A percentile compares a stretch with the other conserved stretches of the same genome.
phyloP scores from a whole-genome alignment of 37 sponge, comb jelly and placozoan genomes.

The Ephydatia muelleri region DNA sequence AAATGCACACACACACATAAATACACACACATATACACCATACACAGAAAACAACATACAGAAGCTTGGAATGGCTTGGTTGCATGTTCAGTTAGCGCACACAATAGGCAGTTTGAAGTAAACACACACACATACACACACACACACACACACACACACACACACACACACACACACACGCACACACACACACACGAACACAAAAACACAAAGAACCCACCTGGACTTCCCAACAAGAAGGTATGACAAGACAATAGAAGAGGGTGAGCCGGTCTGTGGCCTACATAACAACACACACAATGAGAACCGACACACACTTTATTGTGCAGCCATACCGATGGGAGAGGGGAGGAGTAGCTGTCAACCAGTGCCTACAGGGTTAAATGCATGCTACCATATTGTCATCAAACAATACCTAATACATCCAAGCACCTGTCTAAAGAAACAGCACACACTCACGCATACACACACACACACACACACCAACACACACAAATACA shows the following conservation, averaged over 20 bases:
- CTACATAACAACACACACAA: neutral
- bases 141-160: neutral
- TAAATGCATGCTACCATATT: neutral
- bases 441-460: neutral
- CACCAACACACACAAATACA: neutral
- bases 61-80: too few species aligned
- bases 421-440: too few species aligned
- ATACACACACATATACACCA: neutral
- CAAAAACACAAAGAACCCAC: constrained; percentile 10
- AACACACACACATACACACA: constrained; percentile 18
- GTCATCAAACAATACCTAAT: too few species aligned
- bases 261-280: constrained; percentile 9
- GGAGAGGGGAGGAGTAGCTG: neutral
- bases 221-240: constrained; percentile 74
- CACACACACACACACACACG: neutral
- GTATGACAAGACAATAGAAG: constrained; percentile 59
- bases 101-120: too few species aligned
- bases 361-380: constrained; percentile 3
- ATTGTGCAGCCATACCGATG: neutral
- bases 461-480: neutral
- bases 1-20: too few species aligned
- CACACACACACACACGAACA: neutral
- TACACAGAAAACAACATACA: too few species aligned
- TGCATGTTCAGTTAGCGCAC: too few species aligned
- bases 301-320: neutral